Conservation (phyloP, 2,888 invertebrate genomes). For the Volucella bombylans region DNA sequence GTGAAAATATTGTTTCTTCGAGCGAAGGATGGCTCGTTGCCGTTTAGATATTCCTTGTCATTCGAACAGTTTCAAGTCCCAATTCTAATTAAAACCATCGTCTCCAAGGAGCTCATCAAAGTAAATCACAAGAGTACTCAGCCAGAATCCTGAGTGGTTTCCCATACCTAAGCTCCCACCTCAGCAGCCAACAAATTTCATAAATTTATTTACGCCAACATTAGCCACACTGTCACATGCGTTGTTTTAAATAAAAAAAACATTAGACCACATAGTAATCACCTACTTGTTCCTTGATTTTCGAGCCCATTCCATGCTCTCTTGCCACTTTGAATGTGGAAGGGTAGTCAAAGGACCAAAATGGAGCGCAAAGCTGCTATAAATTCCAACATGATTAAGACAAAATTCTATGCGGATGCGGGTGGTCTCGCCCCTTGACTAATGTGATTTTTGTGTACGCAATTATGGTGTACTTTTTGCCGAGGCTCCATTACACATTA, state of each 20-base stretch:
- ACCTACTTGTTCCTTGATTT: conserved; percentile 31
- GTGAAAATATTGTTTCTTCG: no score
- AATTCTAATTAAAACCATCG: no score
- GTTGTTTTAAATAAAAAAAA: conserved; percentile 20
- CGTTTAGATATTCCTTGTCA: no score
- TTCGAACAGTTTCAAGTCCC: no score
- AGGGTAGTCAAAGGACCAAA: not conserved
- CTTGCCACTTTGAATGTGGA: no score
- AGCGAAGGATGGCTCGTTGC: no score
- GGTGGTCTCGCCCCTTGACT: conserved; percentile 65
- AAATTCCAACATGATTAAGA: conserved; percentile 72
- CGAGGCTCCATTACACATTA: not conserved
- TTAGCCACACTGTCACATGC: conserved; percentile 7
- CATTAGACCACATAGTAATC: conserved; percentile 21
- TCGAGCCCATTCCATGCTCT: conserved; percentile 8
- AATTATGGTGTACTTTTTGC: conserved; percentile 67
- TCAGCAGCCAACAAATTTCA: conserved; percentile 16
- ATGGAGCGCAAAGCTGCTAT: conserved; percentile 53
- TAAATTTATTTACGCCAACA: conserved; percentile 6
- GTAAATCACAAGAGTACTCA: no score
- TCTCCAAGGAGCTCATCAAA: no score
- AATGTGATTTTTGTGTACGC: conserved; percentile 71
- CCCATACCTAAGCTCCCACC: not conserved
- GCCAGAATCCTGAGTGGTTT: not conserved
- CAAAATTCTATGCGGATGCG: conserved; percentile 60